Evolutionary conservation across 2,888 invertebrate genomes (phyloP), one percentile per base, ranked within the genome.

Genomic region (Oligia latruncula): DNA sequence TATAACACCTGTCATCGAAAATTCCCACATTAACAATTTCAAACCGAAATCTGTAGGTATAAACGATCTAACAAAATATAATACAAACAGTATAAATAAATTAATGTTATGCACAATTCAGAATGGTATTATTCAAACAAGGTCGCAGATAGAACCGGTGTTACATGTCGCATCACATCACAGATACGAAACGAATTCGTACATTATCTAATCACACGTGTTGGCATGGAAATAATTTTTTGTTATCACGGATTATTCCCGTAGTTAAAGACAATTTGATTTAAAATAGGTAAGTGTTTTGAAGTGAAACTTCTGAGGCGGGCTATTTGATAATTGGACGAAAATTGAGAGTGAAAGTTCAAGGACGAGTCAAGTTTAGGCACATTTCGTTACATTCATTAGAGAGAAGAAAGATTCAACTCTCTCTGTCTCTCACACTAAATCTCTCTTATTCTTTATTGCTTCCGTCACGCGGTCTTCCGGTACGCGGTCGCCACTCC

Each of bases 121-220:
- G 3, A 55, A 20, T 60, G 17, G 0, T n/a, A 40, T 58, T 58
- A 66, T 68, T 49, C 23, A 6, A n/a, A 65, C 84, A 81, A 84
- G 87, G 84, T 77, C 87, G 11, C 55, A n/a, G 49, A 74, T 43
- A 80, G 58, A 43, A 66, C 85, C 46, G 43, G 66, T 78, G 52
- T 78, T 35, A 66, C 20, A 40, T 43, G 70, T 68, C 66, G 40
- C 71, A 71, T 58, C 71, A 58, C 35, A 78, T 40, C 58, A 68
- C 35, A 72, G 11, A 65, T 29, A 40, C 5, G 40, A 40, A 0
- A 40, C 40, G 5, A 40, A 40, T 5, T 40, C 40, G 4, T 5
- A 58, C 64, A 73, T 62, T 79, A 83, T 77, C 71, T 77, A 60
- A 87, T 80, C 80, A 74, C 73, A 71, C 52, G 77, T 71, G 77